Percentiles rank a stretch among this genome's conserved stretches.
phyloP scores from a whole-genome alignment of 2,888 invertebrate genomes.

The Eilema griseolum region DNA sequence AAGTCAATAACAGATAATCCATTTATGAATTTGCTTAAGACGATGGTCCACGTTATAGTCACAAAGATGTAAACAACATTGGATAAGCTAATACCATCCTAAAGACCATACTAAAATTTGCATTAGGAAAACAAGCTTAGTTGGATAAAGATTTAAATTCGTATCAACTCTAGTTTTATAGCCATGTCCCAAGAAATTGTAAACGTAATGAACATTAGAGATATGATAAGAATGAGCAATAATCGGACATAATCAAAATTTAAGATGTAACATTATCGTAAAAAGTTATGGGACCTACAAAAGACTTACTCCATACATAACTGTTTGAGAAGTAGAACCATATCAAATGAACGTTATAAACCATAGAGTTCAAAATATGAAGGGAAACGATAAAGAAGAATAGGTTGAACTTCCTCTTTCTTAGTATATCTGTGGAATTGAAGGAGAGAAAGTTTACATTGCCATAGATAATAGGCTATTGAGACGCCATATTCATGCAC shows the following conservation, averaged over 20 bases:
- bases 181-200: neutral
- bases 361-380: neutral
- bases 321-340: neutral
- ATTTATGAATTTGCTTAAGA: neutral
- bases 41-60: neutral
- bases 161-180: neutral
- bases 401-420: neutral
- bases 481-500: neutral
- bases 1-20: neutral
- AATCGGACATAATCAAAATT: neutral
- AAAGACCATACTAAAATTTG: neutral
- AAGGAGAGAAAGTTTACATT: neutral
- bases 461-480: neutral
- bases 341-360: neutral
- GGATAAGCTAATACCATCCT: neutral
- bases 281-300: neutral
- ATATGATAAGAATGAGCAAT: neutral
- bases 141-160: neutral
- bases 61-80: neutral
- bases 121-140: neutral
- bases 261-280: conserved; percentile 1
- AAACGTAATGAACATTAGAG: neutral
- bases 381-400: neutral
- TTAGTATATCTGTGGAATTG: neutral
- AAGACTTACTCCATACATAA: neutral